Evolutionary conservation across 2,113 vertebrate genomes (phyloP), one percentile per base, ranked within the genome.

Genomic region (Entosphenus tridentatus): DNA sequence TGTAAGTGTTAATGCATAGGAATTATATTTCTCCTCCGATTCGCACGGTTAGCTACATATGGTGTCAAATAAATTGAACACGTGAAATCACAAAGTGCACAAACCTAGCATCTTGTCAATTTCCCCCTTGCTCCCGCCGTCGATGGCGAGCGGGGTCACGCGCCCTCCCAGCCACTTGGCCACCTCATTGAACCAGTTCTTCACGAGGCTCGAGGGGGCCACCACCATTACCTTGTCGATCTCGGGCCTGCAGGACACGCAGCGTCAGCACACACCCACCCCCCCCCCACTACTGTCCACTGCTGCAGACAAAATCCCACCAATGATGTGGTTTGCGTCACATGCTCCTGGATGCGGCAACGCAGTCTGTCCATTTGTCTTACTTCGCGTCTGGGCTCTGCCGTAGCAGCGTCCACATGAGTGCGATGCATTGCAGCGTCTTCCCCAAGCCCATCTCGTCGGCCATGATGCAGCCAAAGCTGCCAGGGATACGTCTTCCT

Each of bases 381-480:
- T 39, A 65, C 62, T 18, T 65, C 71, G 80, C 77, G 54, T 96
- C 88, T 0, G 90, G 87, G 71, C 89, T 93, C 76, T 98, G 93
- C 17, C 84, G 83, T 2, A 98, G 79, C 55, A 98, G 83, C 0
- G 93, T 98, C 93, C 93, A 98, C 72, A 95, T 82, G 68, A 98
- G 80, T 0, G 88, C 72, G 74, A 98, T 96, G 73, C 90, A 96
- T 78, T 98, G 93, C 18, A 98, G 73, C 0, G 92, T 96, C 79
- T 98, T 98, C 54, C 93, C 93, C 74, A 98, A 78, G 6, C 93
- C 93, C 93, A 98, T 98, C 76, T 98, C 93, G 0, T 98, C 93
- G 6, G 90, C 93, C 93, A 98, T 96, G 77, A 98, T 96, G 74
- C 89, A 95, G 73, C 93, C 93, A 0, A 85, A 83, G 3, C 89